phyloP scores from a whole-genome alignment of 2,888 invertebrate species.

The Drosophila peninsularis region DNA sequence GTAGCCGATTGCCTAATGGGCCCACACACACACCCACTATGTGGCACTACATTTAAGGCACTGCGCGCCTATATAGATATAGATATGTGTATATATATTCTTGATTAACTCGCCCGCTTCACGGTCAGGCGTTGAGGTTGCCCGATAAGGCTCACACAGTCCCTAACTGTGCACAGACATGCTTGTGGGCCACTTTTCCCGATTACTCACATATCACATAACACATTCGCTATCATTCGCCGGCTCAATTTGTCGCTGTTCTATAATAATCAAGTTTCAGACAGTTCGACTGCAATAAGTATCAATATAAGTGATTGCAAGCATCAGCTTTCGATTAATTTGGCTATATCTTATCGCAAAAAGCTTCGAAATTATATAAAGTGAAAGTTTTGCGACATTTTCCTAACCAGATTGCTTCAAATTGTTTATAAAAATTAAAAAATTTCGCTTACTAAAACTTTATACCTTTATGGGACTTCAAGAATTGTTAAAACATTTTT shows the following conservation, averaged over 20 bases:
- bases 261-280: constrained; percentile 16
- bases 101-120: constrained; percentile 59
- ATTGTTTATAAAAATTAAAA: too few species aligned
- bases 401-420: neutral
- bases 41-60: constrained; percentile 10
- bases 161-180: constrained; percentile 42
- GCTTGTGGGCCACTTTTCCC: constrained; percentile 16
- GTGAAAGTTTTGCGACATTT: constrained; percentile 3
- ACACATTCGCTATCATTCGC: constrained; percentile 27
- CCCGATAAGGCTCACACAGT: constrained; percentile 52
- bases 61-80: neutral
- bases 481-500: too few species aligned
- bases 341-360: constrained; percentile 25
- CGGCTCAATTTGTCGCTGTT: constrained; percentile 27
- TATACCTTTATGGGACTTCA: too few species aligned
- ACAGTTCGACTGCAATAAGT: constrained; percentile 22
- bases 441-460: too few species aligned
- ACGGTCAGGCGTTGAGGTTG: constrained; percentile 69
- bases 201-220: constrained; percentile 31
- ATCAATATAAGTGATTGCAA: constrained; percentile 35
- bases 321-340: constrained; percentile 18
- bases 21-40: constrained; percentile 44
- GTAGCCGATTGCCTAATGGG: constrained; percentile 16
- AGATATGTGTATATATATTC: constrained; percentile 6
- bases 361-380: neutral